Percentiles rank a stretch among this genome's conserved stretches.
These are phyloP conservation scores for Acleris holmiana DNA, from an alignment of 2,888 invertebrate species.

Conservation along the genomic window DNA sequence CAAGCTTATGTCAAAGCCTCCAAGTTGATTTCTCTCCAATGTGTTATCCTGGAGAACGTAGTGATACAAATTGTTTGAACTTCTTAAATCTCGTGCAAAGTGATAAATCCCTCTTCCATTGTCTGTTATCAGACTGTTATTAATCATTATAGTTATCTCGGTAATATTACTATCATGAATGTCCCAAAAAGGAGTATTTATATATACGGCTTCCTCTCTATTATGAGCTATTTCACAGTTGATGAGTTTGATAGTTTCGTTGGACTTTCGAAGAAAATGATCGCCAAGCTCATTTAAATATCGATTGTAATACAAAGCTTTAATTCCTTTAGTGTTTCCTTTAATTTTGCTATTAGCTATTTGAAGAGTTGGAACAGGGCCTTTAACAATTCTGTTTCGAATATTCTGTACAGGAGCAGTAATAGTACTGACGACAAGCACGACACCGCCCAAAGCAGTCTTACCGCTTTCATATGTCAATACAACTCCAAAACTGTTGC, in stretches of 20 bases:
- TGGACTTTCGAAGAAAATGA: slow-evolving; percentile 93
- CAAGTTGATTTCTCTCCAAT: slow-evolving; percentile 92
- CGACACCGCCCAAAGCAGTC: slow-evolving; percentile 92
- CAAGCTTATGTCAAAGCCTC: slow-evolving; percentile 94
- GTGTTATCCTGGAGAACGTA: slow-evolving; percentile 95
- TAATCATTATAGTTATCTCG: slow-evolving; percentile 95
- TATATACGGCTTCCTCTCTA: slow-evolving; percentile 90
- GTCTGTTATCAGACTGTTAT: slow-evolving; percentile 92
- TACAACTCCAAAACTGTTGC: slow-evolving; percentile 91
- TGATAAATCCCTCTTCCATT: slow-evolving; percentile 95
- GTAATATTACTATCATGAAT: slow-evolving; percentile 93
- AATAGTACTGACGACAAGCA: slow-evolving; percentile 90
- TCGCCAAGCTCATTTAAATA: slow-evolving; percentile 94
- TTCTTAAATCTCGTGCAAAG: slow-evolving; percentile 95
- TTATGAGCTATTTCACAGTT: slow-evolving; percentile 93
- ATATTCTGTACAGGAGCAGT: slow-evolving; percentile 89
- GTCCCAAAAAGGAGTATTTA: slow-evolving; percentile 94
- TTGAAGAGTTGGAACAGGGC: slow-evolving; percentile 91
- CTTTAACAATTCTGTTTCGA: slow-evolving; percentile 89
- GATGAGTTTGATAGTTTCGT: slow-evolving; percentile 92
- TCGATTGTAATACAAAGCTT: slow-evolving; percentile 94
- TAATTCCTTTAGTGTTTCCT: slow-evolving; percentile 91
- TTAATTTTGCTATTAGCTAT: slow-evolving; percentile 90
- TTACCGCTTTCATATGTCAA: slow-evolving; percentile 91
- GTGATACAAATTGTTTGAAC: slow-evolving; percentile 98